These are phyloP conservation scores for Rhea americana DNA, from an alignment of 2,113 vertebrate species.

Conservation along the genomic window DNA sequence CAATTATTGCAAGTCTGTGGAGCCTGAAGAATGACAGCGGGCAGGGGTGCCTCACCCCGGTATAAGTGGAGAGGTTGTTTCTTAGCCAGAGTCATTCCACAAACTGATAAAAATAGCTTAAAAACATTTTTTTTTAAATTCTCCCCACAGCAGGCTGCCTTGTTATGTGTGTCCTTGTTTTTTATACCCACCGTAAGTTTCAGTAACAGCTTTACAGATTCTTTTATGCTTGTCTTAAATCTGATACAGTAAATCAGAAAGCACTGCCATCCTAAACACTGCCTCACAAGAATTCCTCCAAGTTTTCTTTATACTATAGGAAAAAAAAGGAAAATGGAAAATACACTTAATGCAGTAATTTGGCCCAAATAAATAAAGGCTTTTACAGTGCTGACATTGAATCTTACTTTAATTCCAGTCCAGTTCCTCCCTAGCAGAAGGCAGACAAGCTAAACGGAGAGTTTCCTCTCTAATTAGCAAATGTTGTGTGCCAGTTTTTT, in stretches of 20 bases:
- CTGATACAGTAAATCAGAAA: constrained; percentile 30
- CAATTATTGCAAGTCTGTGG: background rate
- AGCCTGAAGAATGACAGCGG: background rate
- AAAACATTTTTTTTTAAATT: background rate
- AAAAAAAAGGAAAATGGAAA: constrained; percentile 28
- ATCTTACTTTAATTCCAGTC: constrained; percentile 12
- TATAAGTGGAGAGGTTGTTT: background rate
- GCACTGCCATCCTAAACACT: constrained; percentile 44
- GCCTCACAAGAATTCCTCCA: background rate
- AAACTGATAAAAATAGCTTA: constrained; percentile 22
- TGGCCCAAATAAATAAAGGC: background rate
- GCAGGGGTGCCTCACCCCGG: background rate
- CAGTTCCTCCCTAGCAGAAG: background rate
- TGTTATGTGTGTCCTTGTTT: constrained; percentile 17
- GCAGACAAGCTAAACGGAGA: background rate
- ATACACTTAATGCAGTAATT: constrained; percentile 26
- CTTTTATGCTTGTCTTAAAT: constrained; percentile 27
- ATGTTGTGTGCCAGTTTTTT: background rate
- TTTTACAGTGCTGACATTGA: background rate
- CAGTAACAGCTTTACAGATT: constrained; percentile 28
- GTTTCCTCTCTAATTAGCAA: background rate
- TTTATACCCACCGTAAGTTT: constrained; percentile 12
- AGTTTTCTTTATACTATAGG: background rate
- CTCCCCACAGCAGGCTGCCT: background rate
- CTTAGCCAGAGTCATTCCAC: background rate